These are phyloP conservation scores for Agriotes lineatus DNA, from an alignment of 2,888 invertebrate species.

Conservation along the genomic window DNA sequence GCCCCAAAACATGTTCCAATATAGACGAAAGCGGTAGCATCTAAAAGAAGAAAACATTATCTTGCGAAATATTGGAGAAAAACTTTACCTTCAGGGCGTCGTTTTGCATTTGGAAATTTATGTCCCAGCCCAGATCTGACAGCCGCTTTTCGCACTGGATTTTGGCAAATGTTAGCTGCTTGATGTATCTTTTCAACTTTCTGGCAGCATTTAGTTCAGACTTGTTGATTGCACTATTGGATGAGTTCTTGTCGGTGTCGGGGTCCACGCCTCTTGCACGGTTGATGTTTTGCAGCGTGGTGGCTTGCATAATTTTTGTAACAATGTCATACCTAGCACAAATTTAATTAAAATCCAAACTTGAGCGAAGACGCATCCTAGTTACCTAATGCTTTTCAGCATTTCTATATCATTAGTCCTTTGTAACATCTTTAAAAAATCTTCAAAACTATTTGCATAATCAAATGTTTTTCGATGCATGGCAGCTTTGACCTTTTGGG, in stretches of 20 bases:
- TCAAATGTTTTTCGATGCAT: constrained; percentile 87
- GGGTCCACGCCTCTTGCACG: constrained; percentile 84
- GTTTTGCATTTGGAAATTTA: constrained; percentile 65
- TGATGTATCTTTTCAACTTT: constrained; percentile 87
- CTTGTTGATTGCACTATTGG: constrained; percentile 73
- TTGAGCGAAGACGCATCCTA: neutral
- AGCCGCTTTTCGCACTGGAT: constrained; percentile 84
- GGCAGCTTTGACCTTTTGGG: constrained; percentile 81
- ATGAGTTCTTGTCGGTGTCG: constrained; percentile 72
- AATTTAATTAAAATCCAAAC: neutral
- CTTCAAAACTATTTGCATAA: constrained; percentile 90
- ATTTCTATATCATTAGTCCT: constrained; percentile 85
- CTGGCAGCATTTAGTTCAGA: constrained; percentile 85
- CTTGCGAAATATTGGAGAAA: no score
- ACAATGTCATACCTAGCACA: constrained; percentile 82
- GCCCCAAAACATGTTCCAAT: constrained; percentile 82
- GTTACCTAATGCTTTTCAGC: constrained; percentile 82
- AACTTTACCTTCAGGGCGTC: constrained; percentile 36
- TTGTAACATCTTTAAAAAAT: constrained; percentile 87
- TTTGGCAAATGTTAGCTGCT: constrained; percentile 85
- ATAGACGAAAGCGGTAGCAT: constrained; percentile 79
- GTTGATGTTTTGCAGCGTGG: constrained; percentile 90
- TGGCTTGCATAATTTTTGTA: constrained; percentile 94
- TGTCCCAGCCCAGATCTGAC: constrained; percentile 81
- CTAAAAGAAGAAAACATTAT: no score